Evolutionary conservation across 2,888 invertebrate genomes (phyloP).

Genomic region (Mechanitis mazaeus): DNA sequence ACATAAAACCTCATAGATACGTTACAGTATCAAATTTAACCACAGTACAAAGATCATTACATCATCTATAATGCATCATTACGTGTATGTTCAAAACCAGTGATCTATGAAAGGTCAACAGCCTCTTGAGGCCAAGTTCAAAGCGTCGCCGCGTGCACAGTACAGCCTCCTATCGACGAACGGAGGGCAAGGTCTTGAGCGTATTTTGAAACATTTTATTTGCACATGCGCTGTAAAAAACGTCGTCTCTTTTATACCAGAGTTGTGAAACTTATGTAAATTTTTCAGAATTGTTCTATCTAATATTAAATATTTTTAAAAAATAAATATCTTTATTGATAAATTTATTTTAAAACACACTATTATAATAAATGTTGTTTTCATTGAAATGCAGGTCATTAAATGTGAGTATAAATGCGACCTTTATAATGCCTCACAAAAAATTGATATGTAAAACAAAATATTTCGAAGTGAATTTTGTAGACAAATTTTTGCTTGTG

Average conservation of each 20-base stretch:
- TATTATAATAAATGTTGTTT: too few species aligned
- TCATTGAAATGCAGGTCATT: too few species aligned
- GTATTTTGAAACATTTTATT: conserved; percentile 21
- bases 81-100: conserved; percentile 2
- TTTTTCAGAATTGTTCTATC: neutral
- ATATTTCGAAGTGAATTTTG: too few species aligned
- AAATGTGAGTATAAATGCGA: too few species aligned
- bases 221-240: conserved; percentile 20
- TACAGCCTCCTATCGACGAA: conserved; percentile 21
- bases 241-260: neutral
- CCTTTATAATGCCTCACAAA: too few species aligned
- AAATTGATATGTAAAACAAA: too few species aligned
- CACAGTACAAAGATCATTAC: conserved; percentile 1
- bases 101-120: conserved; percentile 34
- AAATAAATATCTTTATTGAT: too few species aligned
- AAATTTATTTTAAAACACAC: neutral
- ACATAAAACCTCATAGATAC: neutral
- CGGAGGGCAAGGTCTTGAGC: conserved; percentile 19
- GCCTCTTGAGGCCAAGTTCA: conserved; percentile 37
- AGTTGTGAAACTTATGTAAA: neutral
- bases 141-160: conserved; percentile 31
- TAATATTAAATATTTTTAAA: neutral
- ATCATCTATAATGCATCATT: conserved; percentile 24
- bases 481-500: too few species aligned
- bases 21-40: neutral